These are phyloP conservation scores for Homalodisca vitripennis DNA, from an alignment of 1,140 invertebrate genomes.

Conservation along the genomic window DNA sequence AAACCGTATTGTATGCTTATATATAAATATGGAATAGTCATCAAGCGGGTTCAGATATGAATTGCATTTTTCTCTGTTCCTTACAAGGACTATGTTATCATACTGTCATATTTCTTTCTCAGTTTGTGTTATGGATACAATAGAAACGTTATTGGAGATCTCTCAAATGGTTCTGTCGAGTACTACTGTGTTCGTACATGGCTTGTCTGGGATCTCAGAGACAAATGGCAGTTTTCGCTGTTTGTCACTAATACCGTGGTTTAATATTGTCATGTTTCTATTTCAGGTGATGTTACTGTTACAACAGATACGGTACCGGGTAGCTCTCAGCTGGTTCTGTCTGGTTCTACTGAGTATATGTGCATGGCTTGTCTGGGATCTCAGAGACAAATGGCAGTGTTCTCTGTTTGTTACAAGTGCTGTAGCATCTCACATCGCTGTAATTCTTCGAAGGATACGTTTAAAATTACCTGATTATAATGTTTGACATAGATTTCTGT, in stretches of 20 bases:
- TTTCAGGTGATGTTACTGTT: conserved; percentile 35
- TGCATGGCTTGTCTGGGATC: conserved; percentile 36
- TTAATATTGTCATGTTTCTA: conserved; percentile 13
- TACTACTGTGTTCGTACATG: background rate
- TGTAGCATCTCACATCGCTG: conserved; percentile 28
- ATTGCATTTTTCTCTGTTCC: background rate
- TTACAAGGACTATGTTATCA: background rate
- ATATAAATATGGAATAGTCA: background rate
- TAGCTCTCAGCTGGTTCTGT: conserved; percentile 35
- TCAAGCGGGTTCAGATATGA: background rate
- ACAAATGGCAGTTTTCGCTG: background rate
- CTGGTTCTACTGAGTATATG: conserved; percentile 31
- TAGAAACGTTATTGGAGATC: background rate
- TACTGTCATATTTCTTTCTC: background rate
- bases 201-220: background rate
- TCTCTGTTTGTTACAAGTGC: conserved; percentile 33
- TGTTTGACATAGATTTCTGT: conserved; percentile 37
- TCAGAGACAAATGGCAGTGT: conserved; percentile 34
- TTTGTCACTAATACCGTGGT: background rate
- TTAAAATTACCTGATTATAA: conserved; percentile 39
- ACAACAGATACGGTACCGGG: conserved; percentile 31
- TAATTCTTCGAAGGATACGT: conserved; percentile 30
- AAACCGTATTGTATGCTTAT: background rate
- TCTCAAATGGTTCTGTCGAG: background rate
- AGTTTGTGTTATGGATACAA: background rate